phyloP scores from a whole-genome alignment of 2,113 vertebrate genomes.

The Petromus typicus region DNA sequence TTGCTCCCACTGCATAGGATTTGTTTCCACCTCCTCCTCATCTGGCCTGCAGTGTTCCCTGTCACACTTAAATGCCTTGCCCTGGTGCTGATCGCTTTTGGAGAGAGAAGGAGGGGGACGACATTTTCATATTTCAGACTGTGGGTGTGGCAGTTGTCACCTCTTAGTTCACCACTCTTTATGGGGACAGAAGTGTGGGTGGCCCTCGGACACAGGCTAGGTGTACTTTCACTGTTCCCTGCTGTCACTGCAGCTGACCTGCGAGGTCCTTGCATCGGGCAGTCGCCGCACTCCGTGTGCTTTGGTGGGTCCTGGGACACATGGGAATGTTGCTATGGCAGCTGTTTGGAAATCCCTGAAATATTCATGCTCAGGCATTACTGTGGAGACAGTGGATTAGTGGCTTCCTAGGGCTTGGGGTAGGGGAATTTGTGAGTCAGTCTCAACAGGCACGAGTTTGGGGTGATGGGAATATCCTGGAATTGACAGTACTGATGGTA shows the following conservation, averaged over 20 bases:
- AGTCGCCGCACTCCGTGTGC: no score
- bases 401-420: not conserved
- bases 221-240: not conserved
- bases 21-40: constrained; percentile 24
- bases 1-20: not conserved
- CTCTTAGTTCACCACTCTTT: no score
- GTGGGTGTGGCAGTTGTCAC: no score
- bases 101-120: not conserved
- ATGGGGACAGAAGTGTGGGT: rapidly evolving
- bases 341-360: not conserved
- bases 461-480: not conserved
- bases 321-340: not conserved
- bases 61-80: not conserved
- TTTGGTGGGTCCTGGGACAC: not conserved
- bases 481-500: not conserved
- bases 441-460: not conserved
- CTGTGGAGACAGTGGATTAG: not conserved
- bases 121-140: not conserved
- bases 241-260: rapidly evolving
- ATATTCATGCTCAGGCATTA: not conserved
- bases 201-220: not conserved
- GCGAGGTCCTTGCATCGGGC: not conserved
- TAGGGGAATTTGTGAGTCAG: not conserved
- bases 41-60: not conserved
- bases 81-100: not conserved